Percentiles rank a stretch among this genome's conserved stretches.
phyloP scores from a whole-genome alignment of 2,797 vertebrate genomes.

The Erethizon dorsatum region DNA sequence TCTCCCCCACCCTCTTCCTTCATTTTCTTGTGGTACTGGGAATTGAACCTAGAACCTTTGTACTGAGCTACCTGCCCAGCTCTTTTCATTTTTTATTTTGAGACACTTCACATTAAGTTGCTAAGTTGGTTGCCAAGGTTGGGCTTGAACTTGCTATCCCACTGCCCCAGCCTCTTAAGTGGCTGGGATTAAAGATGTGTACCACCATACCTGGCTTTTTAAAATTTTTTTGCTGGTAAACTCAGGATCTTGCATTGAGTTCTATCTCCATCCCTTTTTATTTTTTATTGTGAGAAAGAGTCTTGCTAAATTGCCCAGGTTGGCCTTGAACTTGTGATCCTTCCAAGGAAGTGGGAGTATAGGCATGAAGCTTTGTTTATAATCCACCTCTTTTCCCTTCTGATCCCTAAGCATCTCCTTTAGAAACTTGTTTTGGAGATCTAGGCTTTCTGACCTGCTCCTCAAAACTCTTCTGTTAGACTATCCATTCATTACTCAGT shows the following conservation, averaged over 20 bases:
- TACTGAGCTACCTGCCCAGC: background rate
- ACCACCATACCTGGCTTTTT: background rate
- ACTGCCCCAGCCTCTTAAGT: background rate
- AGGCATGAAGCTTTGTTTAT: background rate
- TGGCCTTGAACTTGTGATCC: background rate
- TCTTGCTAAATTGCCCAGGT: background rate
- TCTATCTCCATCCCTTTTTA: background rate
- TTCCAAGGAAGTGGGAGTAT: background rate
- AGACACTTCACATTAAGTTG: background rate
- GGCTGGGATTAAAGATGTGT: background rate
- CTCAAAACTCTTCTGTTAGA: background rate
- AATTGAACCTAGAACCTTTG: background rate
- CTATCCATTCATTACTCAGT: background rate
- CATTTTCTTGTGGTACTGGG: background rate
- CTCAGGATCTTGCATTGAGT: background rate
- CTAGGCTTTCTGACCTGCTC: background rate
- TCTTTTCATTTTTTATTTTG: background rate
- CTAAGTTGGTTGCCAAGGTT: background rate
- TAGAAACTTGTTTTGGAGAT: background rate
- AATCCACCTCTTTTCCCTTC: background rate
- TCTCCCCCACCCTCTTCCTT: background rate
- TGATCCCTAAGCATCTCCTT: background rate
- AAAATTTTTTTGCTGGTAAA: background rate
- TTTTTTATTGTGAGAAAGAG: background rate
- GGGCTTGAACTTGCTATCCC: background rate